Evolutionary conservation across 2,888 invertebrate genomes (phyloP).

Genomic region (Leptogaster cylindrica): DNA sequence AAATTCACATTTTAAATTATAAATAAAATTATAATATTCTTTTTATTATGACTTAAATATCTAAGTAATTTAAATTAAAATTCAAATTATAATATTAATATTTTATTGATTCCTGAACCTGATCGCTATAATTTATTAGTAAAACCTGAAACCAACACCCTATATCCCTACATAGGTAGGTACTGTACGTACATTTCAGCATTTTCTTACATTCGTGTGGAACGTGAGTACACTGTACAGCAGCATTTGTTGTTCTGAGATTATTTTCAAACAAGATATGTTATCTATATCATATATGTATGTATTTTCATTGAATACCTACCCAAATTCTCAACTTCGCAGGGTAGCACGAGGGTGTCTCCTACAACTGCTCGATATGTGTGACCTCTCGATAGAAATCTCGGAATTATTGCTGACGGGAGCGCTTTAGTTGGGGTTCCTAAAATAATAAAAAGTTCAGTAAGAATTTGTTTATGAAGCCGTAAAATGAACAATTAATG

Average conservation of each 20-base stretch:
- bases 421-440: conserved; percentile 56
- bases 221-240: too few relatives aligned
- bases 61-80: too few relatives aligned
- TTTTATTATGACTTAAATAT: too few relatives aligned
- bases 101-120: too few relatives aligned
- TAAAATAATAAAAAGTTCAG: conserved; percentile 28
- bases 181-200: too few relatives aligned
- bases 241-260: background rate
- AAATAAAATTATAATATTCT: too few relatives aligned
- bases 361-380: conserved; percentile 80
- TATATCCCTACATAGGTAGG: too few relatives aligned
- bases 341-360: conserved; percentile 78
- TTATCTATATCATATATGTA: background rate
- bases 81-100: too few relatives aligned
- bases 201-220: too few relatives aligned
- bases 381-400: conserved; percentile 76
- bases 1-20: too few relatives aligned
- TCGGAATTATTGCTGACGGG: conserved; percentile 62
- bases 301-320: conserved; percentile 55
- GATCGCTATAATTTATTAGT: too few relatives aligned
- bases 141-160: too few relatives aligned
- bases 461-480: background rate
- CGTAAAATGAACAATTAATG: background rate
- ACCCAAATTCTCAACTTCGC: conserved; percentile 83
- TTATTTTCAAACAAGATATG: background rate